phyloP scores from a whole-genome alignment of 2,888 invertebrate genomes.

The Clitarchus hookeri region DNA sequence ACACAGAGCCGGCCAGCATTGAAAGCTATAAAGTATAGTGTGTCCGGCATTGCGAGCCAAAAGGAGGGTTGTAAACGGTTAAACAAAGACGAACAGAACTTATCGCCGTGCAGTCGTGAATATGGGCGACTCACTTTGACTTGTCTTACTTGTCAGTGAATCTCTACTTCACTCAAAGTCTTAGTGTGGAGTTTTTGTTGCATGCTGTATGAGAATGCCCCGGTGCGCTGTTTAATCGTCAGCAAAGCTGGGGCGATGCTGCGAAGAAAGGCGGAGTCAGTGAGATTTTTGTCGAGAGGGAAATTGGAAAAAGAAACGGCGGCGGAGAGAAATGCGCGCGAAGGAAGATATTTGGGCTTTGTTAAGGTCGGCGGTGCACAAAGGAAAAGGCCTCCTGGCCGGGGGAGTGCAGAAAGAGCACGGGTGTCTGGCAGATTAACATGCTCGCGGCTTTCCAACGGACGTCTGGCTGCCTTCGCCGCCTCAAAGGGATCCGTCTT shows the following conservation, averaged over 20 bases:
- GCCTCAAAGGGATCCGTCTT: constrained; percentile 1
- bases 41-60: too few relatives aligned
- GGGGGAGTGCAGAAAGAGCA: constrained; percentile 10
- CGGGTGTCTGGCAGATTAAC: constrained; percentile 32
- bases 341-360: constrained; percentile 32
- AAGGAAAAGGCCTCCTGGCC: constrained; percentile 29
- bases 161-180: too few relatives aligned
- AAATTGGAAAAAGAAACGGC: constrained; percentile 35
- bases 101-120: too few relatives aligned
- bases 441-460: constrained; percentile 28
- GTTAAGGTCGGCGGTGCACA: constrained; percentile 35
- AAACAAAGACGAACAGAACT: too few relatives aligned
- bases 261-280: not conserved
- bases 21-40: too few relatives aligned
- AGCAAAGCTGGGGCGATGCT: not conserved
- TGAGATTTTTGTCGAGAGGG: constrained; percentile 16
- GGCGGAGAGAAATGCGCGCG: constrained; percentile 27
- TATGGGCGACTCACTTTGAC: too few relatives aligned
- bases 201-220: too few relatives aligned
- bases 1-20: too few relatives aligned
- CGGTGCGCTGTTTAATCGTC: too few relatives aligned
- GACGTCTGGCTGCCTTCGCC: not conserved
- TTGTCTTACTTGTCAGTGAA: too few relatives aligned
- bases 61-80: too few relatives aligned
- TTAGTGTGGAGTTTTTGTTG: too few relatives aligned